Conservation (phyloP, 2,797 vertebrate species). For the Triplophysa bombifrons region DNA sequence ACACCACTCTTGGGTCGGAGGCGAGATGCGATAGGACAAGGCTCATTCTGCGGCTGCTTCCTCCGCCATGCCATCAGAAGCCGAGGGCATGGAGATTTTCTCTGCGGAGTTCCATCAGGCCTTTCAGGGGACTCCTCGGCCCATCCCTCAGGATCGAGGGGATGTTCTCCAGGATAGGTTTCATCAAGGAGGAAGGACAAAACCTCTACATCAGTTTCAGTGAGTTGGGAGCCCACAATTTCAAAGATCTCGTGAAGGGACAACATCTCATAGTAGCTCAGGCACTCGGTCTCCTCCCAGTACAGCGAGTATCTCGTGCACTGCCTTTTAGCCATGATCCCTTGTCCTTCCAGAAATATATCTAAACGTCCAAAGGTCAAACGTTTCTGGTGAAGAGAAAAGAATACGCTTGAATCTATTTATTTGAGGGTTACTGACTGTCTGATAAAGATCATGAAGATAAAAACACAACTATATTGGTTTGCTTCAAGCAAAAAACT, state of each 20-base stretch:
- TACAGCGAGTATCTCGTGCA: conserved; percentile 66
- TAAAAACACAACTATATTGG: not conserved
- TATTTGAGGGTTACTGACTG: not conserved
- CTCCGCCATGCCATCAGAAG: conserved; percentile 76
- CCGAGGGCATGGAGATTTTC: conserved; percentile 62
- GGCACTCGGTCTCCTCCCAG: conserved; percentile 89
- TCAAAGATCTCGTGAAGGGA: conserved; percentile 89
- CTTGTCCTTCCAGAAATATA: conserved; percentile 3
- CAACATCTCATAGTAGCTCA: conserved; percentile 87
- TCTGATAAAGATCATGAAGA: not conserved
- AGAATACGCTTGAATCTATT: not conserved
- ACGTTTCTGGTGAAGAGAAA: conserved; percentile 31
- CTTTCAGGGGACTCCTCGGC: conserved; percentile 65
- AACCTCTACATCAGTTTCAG: conserved; percentile 83
- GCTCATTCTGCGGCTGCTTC: conserved; percentile 55
- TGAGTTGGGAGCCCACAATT: conserved; percentile 88
- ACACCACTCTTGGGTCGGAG: conserved; percentile 79
- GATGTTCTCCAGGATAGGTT: conserved; percentile 73
- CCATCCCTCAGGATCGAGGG: conserved; percentile 79
- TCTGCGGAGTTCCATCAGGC: conserved; percentile 46
- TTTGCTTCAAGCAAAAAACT: not conserved
- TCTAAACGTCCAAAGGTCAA: conserved; percentile 21
- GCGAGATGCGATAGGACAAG: conserved; percentile 53
- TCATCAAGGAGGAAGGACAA: conserved; percentile 88
- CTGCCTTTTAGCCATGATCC: conserved; percentile 68